Conservation (phyloP, 2,888 invertebrate genomes). For the Caenorhabditis macrosperma region DNA sequence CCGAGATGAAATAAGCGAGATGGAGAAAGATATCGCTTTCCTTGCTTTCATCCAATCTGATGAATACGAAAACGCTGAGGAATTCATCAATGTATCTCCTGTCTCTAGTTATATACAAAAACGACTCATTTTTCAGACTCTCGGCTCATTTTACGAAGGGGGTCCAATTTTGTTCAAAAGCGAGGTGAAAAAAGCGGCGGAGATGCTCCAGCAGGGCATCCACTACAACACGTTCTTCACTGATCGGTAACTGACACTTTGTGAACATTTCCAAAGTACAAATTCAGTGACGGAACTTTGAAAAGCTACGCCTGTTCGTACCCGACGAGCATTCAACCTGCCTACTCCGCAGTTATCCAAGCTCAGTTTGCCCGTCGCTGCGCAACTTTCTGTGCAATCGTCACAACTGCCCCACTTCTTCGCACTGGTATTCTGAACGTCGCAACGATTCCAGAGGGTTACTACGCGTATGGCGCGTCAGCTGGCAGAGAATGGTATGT, state of each 20-base stretch:
- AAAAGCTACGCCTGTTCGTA: conserved; percentile 73
- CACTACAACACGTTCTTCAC: conserved; percentile 76
- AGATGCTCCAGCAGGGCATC: conserved; percentile 62
- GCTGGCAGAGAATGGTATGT: conserved; percentile 77
- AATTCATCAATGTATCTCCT: conserved; percentile 68
- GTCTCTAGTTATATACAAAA: background rate
- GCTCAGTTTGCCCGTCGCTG: conserved; percentile 77
- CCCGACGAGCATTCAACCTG: conserved; percentile 75
- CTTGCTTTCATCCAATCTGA: conserved; percentile 73
- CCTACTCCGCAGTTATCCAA: conserved; percentile 75
- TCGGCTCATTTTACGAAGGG: conserved; percentile 68
- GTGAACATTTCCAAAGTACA: background rate
- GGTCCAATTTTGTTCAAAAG: conserved; percentile 63
- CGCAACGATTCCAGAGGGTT: conserved; percentile 74
- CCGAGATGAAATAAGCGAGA: conserved; percentile 70
- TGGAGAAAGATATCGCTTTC: conserved; percentile 74
- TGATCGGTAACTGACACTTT: conserved; percentile 60
- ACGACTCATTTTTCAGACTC: conserved; percentile 55
- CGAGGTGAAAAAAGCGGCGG: conserved; percentile 65
- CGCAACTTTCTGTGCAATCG: conserved; percentile 76
- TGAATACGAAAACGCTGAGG: conserved; percentile 74
- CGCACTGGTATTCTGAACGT: conserved; percentile 76
- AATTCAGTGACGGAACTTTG: conserved; percentile 67
- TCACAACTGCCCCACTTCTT: conserved; percentile 74
- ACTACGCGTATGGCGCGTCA: conserved; percentile 76